Evolutionary conservation across 2,888 invertebrate species (phyloP).

Genomic region (Apamea anceps): DNA sequence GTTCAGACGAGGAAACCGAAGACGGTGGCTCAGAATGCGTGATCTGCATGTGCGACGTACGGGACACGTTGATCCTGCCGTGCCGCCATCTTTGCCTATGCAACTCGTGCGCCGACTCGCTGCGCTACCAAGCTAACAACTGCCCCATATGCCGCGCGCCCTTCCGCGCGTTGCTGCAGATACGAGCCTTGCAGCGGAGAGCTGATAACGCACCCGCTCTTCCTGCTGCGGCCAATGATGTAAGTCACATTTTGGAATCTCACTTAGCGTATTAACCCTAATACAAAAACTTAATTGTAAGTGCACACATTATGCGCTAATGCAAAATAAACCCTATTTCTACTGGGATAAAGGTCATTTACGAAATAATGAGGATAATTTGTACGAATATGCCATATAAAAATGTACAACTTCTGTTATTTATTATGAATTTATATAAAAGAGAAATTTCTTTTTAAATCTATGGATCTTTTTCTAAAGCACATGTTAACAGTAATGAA

Average conservation of each 20-base stretch:
- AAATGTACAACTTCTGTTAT: neutral
- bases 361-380: neutral
- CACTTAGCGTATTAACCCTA: neutral
- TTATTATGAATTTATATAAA: neutral
- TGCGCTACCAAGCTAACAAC: conserved; percentile 99
- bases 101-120: conserved; percentile 98
- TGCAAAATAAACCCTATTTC: neutral
- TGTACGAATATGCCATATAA: neutral
- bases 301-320: neutral
- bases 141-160: conserved; percentile 99
- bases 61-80: conserved; percentile 99
- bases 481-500: neutral
- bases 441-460: neutral
- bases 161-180: conserved; percentile 98
- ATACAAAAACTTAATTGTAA: neutral
- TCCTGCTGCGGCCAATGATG: conserved; percentile 88
- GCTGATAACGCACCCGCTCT: conserved; percentile 82
- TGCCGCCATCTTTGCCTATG: conserved; percentile 99
- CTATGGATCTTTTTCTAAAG: neutral
- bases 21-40: conserved; percentile 99
- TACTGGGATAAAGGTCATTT: neutral
- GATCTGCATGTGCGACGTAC: conserved; percentile 99
- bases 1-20: conserved; percentile 95
- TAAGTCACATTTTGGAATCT: conserved; percentile 75
- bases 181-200: conserved; percentile 95